Evolutionary conservation across 2,113 vertebrate species (phyloP).

Genomic region (Cyprinodon variegatus): DNA sequence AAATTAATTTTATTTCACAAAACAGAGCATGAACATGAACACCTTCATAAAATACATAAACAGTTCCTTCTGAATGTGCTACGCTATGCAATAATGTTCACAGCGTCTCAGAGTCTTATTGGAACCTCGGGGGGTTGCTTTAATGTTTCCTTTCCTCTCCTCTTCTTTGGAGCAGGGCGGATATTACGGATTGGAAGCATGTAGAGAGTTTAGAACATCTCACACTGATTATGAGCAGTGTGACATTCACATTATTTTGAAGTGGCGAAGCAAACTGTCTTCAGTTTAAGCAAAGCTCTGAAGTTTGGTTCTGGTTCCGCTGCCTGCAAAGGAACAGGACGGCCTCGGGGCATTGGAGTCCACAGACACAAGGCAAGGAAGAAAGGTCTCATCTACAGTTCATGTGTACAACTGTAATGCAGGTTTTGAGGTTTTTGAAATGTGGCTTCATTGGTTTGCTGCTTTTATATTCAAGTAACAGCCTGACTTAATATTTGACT

Average conservation of each 20-base stretch:
- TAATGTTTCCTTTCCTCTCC: slow-evolving; percentile 60
- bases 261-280: slow-evolving; percentile 35
- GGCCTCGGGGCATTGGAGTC: background rate
- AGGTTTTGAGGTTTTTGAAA: background rate
- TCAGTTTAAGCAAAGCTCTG: slow-evolving; percentile 16
- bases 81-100: slow-evolving; percentile 47
- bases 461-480: background rate
- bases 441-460: background rate
- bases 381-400: background rate
- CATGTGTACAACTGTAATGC: too few relatives aligned
- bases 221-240: slow-evolving; percentile 65
- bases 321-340: slow-evolving; percentile 27
- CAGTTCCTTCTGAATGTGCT: slow-evolving; percentile 23
- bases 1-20: background rate
- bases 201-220: slow-evolving; percentile 69
- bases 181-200: slow-evolving; percentile 76
- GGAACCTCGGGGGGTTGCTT: slow-evolving; percentile 64
- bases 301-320: slow-evolving; percentile 8
- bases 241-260: slow-evolving; percentile 33
- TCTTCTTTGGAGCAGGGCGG: slow-evolving; percentile 54
- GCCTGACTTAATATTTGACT: background rate
- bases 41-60: slow-evolving; percentile 14
- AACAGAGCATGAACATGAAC: background rate
- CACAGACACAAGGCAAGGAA: background rate
- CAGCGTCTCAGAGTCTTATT: slow-evolving; percentile 30